phyloP scores from a whole-genome alignment of 1,140 invertebrate genomes.

The Orussus abietinus region DNA sequence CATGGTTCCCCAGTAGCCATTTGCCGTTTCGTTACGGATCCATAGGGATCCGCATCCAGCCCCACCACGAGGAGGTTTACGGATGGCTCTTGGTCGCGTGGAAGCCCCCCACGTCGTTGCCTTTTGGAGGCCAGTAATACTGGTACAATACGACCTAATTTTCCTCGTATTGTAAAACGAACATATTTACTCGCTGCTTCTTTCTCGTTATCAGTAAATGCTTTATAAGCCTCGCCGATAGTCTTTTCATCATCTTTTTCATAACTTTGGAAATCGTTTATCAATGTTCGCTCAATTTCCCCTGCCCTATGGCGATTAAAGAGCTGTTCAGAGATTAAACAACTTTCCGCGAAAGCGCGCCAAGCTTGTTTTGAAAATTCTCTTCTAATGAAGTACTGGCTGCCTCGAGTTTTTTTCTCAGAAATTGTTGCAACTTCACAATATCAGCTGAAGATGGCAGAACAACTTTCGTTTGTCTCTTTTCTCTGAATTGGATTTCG shows the following conservation, averaged over 20 bases:
- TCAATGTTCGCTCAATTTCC: background rate
- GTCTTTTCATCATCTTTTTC: background rate
- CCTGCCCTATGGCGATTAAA: no score
- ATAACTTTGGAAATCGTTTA: background rate
- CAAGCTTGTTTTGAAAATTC: background rate
- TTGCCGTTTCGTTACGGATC: no score
- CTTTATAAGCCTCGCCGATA: background rate
- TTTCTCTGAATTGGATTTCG: constrained; percentile 13
- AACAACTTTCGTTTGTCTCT: constrained; percentile 6
- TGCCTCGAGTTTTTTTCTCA: background rate
- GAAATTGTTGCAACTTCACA: background rate
- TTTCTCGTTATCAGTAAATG: constrained; percentile 6
- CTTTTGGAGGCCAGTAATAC: no score
- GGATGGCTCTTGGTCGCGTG: no score
- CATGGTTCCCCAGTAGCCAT: no score
- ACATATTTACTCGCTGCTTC: constrained; percentile 8
- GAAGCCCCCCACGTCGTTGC: no score
- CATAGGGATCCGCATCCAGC: no score
- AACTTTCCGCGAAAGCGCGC: background rate
- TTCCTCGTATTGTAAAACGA: constrained; percentile 12
- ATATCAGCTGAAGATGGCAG: constrained; percentile 9
- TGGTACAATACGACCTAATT: constrained; percentile 9
- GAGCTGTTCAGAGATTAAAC: background rate
- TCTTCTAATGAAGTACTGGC: background rate
- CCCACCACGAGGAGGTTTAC: no score